Base-by-base conservation (phyloP, 1,140 invertebrate genomes). In the Nephotettix cincticeps region DNA sequence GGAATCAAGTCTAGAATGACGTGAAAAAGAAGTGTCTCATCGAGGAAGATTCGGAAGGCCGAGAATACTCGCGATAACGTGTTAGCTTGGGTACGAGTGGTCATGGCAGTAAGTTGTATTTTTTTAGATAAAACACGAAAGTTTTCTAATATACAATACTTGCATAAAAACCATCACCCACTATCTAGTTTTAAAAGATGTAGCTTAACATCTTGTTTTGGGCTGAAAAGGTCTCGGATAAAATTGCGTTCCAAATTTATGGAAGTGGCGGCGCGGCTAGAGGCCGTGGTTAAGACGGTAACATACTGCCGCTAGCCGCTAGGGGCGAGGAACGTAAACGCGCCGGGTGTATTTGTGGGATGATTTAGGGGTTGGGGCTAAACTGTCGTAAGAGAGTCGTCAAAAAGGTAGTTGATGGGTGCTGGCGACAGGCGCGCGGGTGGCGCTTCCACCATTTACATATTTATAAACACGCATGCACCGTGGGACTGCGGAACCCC, bases 351-450 rank as follows among this genome's bases (percentile, higher is more conserved):
- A 61, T 61, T 61, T 51, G 47, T 51, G 47, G 36, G 47, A 51
- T 51, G 47, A 51, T 51, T 51, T 51, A 51, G 4, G 47, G 47
- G 47, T 21, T 51, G 56, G 25, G 25, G 36, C 25, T 45, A 67
- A 67, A 67, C 32, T 36, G 64, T 67, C 64, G 27, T 67, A 67
- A 67, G 64, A 67, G 40, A 67, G 64, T 43, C 64, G 40, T 67
- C 64, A 67, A 67, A 40, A 67, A 19, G 36, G n/a, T 19, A 67
- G 32, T 45, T 67, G 64, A 67, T 67, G 64, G 36, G n/a, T 17
- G 40, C 40, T 67, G 64, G 23, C 27, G 64, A 67, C 64, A 67
- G 64, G 64, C 23, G 13, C 64, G 36, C 23, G 40, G 32, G 32
- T 67, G 32, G 64, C 36, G 47, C 47, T 51, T 17, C 14, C 4